These are phyloP conservation scores for Heteronetta atricapilla DNA, from an alignment of 2,113 vertebrate genomes.

Conservation along the genomic window DNA sequence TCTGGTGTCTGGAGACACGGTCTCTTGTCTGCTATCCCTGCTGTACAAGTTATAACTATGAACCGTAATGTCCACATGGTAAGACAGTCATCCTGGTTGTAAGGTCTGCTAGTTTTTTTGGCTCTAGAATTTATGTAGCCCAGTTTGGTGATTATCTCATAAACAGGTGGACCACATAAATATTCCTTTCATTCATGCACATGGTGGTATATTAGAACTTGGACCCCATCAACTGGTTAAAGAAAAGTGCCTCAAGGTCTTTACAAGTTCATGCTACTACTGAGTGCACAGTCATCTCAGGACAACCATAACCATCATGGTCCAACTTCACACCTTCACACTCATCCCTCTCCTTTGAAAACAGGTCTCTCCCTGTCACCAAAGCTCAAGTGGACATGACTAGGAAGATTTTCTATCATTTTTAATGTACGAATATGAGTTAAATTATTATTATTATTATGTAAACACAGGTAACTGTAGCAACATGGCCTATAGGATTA, in stretches of 20 bases:
- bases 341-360: neutral
- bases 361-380: neutral
- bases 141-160: neutral
- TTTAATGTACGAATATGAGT: neutral
- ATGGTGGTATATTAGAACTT: neutral
- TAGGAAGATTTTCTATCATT: neutral
- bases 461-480: neutral
- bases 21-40: neutral
- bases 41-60: neutral
- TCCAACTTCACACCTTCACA: neutral
- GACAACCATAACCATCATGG: neutral
- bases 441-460: neutral
- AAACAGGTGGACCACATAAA: neutral
- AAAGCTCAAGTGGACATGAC: neutral
- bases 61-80: neutral
- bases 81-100: neutral
- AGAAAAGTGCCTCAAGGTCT: neutral
- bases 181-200: neutral
- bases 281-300: neutral
- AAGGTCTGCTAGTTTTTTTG: neutral
- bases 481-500: neutral
- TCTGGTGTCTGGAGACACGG: neutral
- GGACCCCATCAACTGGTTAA: neutral
- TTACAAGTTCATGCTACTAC: neutral
- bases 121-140: neutral